Percentiles rank a stretch among this genome's conserved stretches.
phyloP scores from a whole-genome alignment of 2,888 invertebrate genomes.

The Mongoloraphidia duomilia region DNA sequence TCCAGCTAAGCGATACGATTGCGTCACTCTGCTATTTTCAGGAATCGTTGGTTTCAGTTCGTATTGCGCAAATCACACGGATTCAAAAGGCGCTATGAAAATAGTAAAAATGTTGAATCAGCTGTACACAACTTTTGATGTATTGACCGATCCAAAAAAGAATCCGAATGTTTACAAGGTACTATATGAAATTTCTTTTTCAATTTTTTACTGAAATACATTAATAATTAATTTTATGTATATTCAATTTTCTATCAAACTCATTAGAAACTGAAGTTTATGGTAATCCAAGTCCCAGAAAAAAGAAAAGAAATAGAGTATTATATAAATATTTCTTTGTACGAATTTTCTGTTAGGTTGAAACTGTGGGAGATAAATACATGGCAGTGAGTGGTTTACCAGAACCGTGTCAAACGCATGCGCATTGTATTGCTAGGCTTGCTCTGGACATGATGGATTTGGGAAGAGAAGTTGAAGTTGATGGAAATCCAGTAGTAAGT shows the following conservation, averaged over 20 bases:
- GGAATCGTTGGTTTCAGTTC: conserved; percentile 86
- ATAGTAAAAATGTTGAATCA: conserved; percentile 88
- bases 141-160: conserved; percentile 78
- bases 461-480: conserved; percentile 72
- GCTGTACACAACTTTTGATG: conserved; percentile 87
- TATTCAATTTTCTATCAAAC: not conserved
- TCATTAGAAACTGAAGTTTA: not conserved
- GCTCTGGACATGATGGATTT: conserved; percentile 95
- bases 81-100: conserved; percentile 88
- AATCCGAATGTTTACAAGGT: conserved; percentile 95
- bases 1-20: conserved; percentile 74
- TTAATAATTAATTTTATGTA: not conserved
- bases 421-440: conserved; percentile 76
- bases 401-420: conserved; percentile 79
- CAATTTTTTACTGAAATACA: not conserved
- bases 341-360: conserved; percentile 48
- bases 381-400: conserved; percentile 95
- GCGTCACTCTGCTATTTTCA: conserved; percentile 85
- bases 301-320: not conserved
- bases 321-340: not conserved
- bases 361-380: conserved; percentile 95
- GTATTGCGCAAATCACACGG: conserved; percentile 81
- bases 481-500: conserved; percentile 75
- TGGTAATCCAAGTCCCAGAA: not conserved
- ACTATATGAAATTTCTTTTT: conserved; percentile 9